Conservation (phyloP, 2,797 vertebrate genomes). For the Pteropus rufus region DNA sequence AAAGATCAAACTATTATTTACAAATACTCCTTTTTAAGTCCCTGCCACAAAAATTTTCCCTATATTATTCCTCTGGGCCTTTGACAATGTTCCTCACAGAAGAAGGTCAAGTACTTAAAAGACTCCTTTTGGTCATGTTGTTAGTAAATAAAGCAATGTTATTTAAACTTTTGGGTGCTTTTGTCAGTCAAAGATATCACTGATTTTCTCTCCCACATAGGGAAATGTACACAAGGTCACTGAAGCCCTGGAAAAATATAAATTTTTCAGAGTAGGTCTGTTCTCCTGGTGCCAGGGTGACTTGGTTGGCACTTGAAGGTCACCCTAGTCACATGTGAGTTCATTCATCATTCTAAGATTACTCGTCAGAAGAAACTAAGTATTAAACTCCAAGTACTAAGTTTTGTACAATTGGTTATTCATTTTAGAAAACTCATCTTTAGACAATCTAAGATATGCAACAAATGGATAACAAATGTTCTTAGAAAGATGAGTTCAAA, state of each 20-base stretch:
- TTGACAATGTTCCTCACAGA: neutral
- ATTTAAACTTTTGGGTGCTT: slow-evolving; percentile 27
- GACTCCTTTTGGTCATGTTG: neutral
- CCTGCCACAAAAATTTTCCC: neutral
- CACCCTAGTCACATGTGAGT: neutral
- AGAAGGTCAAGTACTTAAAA: slow-evolving; percentile 36
- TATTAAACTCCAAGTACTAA: neutral
- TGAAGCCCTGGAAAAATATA: neutral
- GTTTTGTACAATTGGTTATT: neutral
- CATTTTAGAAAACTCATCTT: neutral
- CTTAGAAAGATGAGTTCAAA: neutral
- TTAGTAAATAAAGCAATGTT: slow-evolving; percentile 45
- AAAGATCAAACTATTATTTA: neutral
- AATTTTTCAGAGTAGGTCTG: neutral
- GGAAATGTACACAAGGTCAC: neutral
- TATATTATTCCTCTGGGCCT: neutral
- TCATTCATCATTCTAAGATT: neutral
- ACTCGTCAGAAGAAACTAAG: neutral
- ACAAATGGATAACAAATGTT: neutral
- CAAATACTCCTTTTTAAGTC: neutral
- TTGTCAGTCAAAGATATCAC: neutral
- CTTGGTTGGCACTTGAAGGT: neutral
- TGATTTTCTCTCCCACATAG: neutral
- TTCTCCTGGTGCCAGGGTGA: neutral
- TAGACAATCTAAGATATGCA: neutral